These are phyloP conservation scores for Tiaroga cobitis DNA, from an alignment of 2,797 vertebrate genomes.

Conservation along the genomic window DNA sequence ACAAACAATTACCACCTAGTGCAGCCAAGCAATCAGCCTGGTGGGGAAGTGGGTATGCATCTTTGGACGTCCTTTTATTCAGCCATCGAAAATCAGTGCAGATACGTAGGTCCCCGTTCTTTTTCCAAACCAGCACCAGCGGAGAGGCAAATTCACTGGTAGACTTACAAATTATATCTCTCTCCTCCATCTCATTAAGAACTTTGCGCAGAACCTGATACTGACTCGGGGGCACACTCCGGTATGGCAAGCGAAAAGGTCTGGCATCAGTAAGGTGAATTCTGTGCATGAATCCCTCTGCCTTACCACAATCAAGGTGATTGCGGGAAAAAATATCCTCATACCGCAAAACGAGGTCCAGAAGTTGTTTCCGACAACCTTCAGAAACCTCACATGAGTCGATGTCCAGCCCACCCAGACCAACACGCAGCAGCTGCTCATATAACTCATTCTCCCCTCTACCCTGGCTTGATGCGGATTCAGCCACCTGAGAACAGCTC, in stretches of 20 bases:
- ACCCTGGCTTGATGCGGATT: no score
- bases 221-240: background rate
- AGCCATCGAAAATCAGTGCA: background rate
- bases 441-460: background rate
- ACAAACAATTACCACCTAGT: background rate
- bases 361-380: background rate
- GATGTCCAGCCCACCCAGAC: conserved; percentile 17
- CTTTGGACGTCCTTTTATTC: background rate
- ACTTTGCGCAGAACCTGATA: background rate
- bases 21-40: background rate
- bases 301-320: background rate
- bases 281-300: background rate
- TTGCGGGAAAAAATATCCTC: background rate
- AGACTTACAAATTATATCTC: background rate
- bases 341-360: background rate
- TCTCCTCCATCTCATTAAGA: background rate
- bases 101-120: background rate
- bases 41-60: background rate
- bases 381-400: conserved; percentile 18
- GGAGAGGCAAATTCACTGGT: background rate
- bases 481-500: background rate
- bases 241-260: background rate
- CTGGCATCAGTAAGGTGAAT: background rate
- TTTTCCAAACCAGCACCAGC: background rate
- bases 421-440: background rate